These are phyloP conservation scores for Lacerta viridis DNA, from an alignment of 2,797 vertebrate species.

Conservation along the genomic window DNA sequence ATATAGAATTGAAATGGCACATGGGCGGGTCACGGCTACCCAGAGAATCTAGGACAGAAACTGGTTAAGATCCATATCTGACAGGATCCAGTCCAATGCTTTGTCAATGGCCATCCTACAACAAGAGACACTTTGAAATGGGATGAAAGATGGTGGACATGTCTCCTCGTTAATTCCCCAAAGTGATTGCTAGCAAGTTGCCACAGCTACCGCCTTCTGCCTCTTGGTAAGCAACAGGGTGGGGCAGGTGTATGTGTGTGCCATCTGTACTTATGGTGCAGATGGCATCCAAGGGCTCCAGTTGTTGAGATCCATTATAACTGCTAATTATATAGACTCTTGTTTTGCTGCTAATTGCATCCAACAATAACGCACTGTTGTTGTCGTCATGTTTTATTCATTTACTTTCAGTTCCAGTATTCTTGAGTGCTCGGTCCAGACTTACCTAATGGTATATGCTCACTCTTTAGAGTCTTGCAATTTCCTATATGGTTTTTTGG, in stretches of 20 bases:
- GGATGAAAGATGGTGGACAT: background rate
- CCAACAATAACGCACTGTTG: background rate
- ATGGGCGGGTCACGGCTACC: background rate
- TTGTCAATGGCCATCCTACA: background rate
- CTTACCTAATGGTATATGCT: conserved; percentile 89
- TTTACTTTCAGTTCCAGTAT: background rate
- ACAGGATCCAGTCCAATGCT: background rate
- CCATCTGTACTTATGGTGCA: background rate
- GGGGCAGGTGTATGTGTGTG: no score
- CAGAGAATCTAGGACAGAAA: background rate
- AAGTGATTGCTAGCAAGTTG: background rate
- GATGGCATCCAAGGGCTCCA: background rate
- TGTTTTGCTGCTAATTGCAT: background rate
- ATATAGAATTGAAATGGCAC: background rate
- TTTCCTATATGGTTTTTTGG: conserved; percentile 92
- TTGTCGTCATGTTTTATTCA: accelerated
- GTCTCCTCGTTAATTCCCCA: background rate
- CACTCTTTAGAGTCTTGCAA: conserved; percentile 89
- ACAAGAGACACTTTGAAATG: background rate
- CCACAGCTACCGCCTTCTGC: background rate
- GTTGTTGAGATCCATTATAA: background rate
- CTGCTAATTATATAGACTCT: background rate
- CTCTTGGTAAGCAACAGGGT: background rate
- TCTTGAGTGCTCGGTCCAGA: accelerated
- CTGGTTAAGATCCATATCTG: background rate